Evolutionary conservation across 2,113 vertebrate genomes (phyloP).

Genomic region (Gambusia affinis): DNA sequence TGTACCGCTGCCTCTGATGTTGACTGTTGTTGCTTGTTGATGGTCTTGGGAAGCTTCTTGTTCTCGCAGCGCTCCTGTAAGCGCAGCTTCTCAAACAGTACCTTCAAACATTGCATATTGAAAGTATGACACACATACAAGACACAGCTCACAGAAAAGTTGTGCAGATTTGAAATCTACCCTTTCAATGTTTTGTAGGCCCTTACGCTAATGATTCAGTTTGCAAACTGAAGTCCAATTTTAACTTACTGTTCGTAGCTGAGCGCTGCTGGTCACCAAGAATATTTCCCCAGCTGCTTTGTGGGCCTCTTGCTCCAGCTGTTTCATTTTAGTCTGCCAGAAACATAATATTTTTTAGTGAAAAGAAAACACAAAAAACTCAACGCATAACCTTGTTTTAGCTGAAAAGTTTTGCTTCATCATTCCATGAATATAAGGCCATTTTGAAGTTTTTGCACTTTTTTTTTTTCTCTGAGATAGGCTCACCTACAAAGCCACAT

Average conservation of each 20-base stretch:
- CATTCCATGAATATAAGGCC: background rate
- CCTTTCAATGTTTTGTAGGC: background rate
- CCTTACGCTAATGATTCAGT: background rate
- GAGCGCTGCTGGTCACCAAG: slow-evolving; percentile 86
- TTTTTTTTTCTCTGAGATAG: background rate
- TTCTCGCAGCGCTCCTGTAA: slow-evolving; percentile 82
- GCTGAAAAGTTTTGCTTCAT: background rate
- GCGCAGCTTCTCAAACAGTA: slow-evolving; percentile 89
- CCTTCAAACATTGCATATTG: slow-evolving; percentile 70
- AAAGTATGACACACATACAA: background rate
- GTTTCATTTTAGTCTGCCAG: slow-evolving; percentile 83
- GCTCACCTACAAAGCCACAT: background rate
- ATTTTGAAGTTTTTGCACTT: background rate
- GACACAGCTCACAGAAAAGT: background rate
- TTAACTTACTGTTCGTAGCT: slow-evolving; percentile 84
- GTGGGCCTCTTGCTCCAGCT: slow-evolving; percentile 89
- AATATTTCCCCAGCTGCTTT: slow-evolving; percentile 87
- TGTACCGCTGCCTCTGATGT: slow-evolving; percentile 89
- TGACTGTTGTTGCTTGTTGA: slow-evolving; percentile 82
- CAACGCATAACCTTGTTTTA: too few species aligned
- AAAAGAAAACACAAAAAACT: background rate
- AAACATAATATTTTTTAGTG: background rate
- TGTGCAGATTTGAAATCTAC: background rate
- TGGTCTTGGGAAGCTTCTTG: slow-evolving; percentile 82
- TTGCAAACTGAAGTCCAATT: background rate